Conservation (phyloP, 2,797 vertebrate genomes). For the Acanthiza pusilla region DNA sequence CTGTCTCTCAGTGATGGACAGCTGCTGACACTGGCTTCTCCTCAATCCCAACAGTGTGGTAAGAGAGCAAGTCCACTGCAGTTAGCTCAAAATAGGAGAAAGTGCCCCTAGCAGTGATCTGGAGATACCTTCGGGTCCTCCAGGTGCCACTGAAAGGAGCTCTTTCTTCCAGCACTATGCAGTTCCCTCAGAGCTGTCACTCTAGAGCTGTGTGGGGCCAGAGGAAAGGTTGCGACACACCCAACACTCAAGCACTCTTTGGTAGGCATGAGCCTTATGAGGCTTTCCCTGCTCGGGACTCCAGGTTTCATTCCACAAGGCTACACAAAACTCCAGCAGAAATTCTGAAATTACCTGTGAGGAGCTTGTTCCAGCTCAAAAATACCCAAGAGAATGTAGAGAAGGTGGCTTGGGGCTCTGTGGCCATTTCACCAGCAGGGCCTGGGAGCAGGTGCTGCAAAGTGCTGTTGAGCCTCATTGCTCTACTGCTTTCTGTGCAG, state of each 20-base stretch:
- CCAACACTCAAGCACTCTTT: background rate
- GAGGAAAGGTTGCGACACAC: background rate
- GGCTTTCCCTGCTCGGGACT: background rate
- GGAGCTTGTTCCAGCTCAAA: background rate
- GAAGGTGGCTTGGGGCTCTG: background rate
- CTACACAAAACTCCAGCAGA: background rate
- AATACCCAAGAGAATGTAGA: background rate
- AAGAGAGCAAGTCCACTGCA: background rate
- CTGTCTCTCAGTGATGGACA: background rate
- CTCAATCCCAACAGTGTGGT: background rate
- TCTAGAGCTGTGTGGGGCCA: background rate
- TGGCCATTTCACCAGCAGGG: rapidly evolving
- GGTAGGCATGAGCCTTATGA: rapidly evolving
- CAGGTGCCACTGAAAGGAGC: background rate
- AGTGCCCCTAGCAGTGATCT: background rate
- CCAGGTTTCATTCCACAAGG: background rate
- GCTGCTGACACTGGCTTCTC: background rate
- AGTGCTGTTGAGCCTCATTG: background rate
- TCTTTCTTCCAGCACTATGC: background rate
- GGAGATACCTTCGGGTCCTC: background rate
- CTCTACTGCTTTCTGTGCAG: background rate
- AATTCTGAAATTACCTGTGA: background rate
- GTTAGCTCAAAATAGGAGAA: background rate
- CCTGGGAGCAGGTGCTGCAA: background rate
- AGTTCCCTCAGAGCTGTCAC: background rate